Percentiles rank a stretch among this genome's conserved stretches.
Conservation (phyloP, 1,140 invertebrate species). For the Drosophila pachea region DNA sequence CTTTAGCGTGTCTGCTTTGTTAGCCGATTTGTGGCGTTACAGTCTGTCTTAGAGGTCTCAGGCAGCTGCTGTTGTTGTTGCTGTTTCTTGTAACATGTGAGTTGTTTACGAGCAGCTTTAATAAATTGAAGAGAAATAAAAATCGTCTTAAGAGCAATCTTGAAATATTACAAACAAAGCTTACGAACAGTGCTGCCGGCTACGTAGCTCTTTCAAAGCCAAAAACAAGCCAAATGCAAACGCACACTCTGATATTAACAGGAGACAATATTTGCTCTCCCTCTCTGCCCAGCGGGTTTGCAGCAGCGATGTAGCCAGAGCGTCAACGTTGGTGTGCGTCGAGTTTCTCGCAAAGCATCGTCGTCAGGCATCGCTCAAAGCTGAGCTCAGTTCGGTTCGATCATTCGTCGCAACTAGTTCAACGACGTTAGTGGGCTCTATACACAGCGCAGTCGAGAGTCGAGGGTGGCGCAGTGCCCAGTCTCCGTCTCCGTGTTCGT, state of each 20-base stretch:
- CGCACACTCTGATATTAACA: neutral
- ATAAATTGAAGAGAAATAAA: constrained; percentile 25
- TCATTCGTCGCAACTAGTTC: constrained; percentile 62
- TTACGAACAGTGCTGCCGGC: constrained; percentile 1
- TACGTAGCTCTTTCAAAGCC: constrained; percentile 1
- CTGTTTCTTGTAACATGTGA: constrained; percentile 20
- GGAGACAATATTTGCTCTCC: neutral
- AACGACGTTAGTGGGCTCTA: constrained; percentile 47
- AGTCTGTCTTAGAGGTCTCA: too few relatives aligned
- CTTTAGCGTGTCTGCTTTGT: constrained; percentile 44
- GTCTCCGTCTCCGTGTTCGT: constrained; percentile 30
- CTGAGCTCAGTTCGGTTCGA: constrained; percentile 58
- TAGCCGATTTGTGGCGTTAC: constrained; percentile 60
- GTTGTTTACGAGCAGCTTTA: constrained; percentile 44
- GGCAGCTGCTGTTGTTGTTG: constrained; percentile 14
- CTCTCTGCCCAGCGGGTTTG: constrained; percentile 1
- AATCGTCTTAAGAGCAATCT: constrained; percentile 8
- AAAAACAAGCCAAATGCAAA: neutral
- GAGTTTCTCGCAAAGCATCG: constrained; percentile 33
- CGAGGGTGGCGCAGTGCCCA: constrained; percentile 52
- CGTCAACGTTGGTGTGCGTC: neutral
- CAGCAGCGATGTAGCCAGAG: neutral
- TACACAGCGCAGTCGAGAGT: constrained; percentile 34
- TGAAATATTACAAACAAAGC: constrained; percentile 9
- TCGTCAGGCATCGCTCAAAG: constrained; percentile 28